Conservation (phyloP, 1,140 invertebrate species). For the Nasonia vitripennis region DNA sequence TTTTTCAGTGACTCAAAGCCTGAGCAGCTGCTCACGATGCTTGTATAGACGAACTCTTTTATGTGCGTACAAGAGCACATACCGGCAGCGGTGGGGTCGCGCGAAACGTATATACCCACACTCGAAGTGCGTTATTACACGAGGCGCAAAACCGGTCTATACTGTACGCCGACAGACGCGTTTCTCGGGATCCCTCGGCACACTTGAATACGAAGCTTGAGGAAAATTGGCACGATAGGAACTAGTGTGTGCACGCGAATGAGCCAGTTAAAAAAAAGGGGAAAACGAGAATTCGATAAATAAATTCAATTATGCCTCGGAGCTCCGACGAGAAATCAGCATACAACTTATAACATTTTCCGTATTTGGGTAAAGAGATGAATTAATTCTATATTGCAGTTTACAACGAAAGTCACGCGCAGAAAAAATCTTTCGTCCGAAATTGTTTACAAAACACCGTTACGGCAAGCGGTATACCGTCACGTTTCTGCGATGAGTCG, state of each 20-base stretch:
- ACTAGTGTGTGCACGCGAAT: no score
- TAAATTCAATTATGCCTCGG: no score
- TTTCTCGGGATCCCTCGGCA: not conserved
- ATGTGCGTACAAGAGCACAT: not conserved
- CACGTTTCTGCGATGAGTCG: not conserved
- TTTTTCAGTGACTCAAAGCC: not conserved
- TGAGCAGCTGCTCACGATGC: not conserved
- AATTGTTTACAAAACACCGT: not conserved
- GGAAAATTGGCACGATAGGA: no score
- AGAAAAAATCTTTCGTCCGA: not conserved
- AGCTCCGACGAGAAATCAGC: no score
- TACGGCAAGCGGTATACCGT: not conserved
- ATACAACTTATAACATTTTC: no score
- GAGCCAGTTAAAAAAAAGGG: no score
- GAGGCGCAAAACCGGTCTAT: conserved; percentile 10
- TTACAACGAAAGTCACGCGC: not conserved
- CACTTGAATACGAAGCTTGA: not conserved
- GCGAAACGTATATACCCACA: not conserved
- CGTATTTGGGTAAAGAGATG: no score
- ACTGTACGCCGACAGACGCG: not conserved
- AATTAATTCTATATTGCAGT: not conserved
- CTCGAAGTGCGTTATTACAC: not conserved
- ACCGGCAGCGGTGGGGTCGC: not conserved
- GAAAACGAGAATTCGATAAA: no score
- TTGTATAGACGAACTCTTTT: not conserved